Evolutionary conservation across 2,797 vertebrate species (phyloP), one percentile per base, ranked within the genome.

Genomic region (Clarias fuscus): DNA sequence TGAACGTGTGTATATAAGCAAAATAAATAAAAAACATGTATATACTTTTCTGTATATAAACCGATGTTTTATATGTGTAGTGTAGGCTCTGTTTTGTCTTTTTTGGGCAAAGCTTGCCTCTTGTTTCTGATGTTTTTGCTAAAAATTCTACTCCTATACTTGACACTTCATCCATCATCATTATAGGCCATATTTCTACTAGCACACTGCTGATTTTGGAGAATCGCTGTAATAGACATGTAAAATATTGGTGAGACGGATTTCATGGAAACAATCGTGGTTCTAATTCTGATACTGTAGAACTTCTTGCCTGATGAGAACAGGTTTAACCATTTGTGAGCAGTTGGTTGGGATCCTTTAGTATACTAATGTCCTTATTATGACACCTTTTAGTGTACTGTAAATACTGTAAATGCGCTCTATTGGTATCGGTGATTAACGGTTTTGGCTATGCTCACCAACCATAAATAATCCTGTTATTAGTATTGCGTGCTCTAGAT

Each of bases 301-400:
- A 77, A 77, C 53, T 20, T 59, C 53, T 30, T 58, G 15, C 1
- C 53, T 97, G 72, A 75, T 75, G 24, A 24, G 11, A 75, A 17
- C 2, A 53, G 2, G 14, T 53, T 27, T 24, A 53, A 53, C 22
- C 53, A 13, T 53, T 15, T 2, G 11, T 73, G 71, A 6, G 1
- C 7, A 18, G 18, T 37, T 43, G 70, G 70, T 24, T 43, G 70
- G 20, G 1, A n/a, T n/a, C 11, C 61, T 24, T 22, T 43, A 72
- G 20, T 20, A 72, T 43, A 24, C 10, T 48, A 40, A 7, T 71
- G 18, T 15, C 71, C 3, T 71, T 71, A 43, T 24, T 14, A 8
- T 48, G 40, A 48, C 37, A 48, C 11, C 11, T 14, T 73, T 24
- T n/a, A 22, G 22, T 73, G 40, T 48, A 22, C 22, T 73, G 20